Conservation (phyloP, 2,888 invertebrate species). For the Pimpla rufipes region DNA sequence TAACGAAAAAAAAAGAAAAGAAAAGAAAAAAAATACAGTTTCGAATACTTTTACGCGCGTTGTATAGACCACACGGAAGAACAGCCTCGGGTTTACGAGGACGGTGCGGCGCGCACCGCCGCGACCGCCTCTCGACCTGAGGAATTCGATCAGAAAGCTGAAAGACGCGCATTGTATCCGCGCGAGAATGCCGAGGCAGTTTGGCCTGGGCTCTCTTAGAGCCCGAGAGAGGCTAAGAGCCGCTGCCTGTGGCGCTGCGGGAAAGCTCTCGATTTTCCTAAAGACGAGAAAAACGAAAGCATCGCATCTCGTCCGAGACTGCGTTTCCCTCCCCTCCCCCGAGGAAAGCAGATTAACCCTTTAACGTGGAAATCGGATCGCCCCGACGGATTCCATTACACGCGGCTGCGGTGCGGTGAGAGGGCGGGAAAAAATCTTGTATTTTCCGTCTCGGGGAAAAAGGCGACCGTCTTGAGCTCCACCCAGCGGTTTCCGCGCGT, state of each 20-base stretch:
- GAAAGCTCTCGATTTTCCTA: slow-evolving; percentile 61
- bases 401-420: slow-evolving; percentile 26
- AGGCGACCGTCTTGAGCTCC: too few species aligned
- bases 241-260: not conserved
- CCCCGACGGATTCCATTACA: slow-evolving; percentile 59
- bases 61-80: slow-evolving; percentile 31
- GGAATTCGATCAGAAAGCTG: slow-evolving; percentile 70
- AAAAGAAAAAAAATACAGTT: slow-evolving; percentile 6
- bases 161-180: slow-evolving; percentile 67
- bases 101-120: slow-evolving; percentile 18
- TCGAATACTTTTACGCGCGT: slow-evolving; percentile 27
- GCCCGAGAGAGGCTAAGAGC: slow-evolving; percentile 36
- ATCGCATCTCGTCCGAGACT: slow-evolving; percentile 24
- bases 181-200: slow-evolving; percentile 56
- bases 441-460: slow-evolving; percentile 16
- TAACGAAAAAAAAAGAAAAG: not conserved
- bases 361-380: slow-evolving; percentile 69
- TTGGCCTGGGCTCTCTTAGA: slow-evolving; percentile 23
- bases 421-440: slow-evolving; percentile 32
- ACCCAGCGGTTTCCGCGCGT: not conserved
- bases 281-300: slow-evolving; percentile 59
- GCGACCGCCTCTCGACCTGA: slow-evolving; percentile 40
- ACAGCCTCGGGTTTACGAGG: slow-evolving; percentile 59
- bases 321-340: slow-evolving; percentile 9
- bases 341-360: slow-evolving; percentile 70